These are phyloP conservation scores for Leptinotarsa juncta DNA, from an alignment of 2,888 invertebrate species.

Conservation along the genomic window DNA sequence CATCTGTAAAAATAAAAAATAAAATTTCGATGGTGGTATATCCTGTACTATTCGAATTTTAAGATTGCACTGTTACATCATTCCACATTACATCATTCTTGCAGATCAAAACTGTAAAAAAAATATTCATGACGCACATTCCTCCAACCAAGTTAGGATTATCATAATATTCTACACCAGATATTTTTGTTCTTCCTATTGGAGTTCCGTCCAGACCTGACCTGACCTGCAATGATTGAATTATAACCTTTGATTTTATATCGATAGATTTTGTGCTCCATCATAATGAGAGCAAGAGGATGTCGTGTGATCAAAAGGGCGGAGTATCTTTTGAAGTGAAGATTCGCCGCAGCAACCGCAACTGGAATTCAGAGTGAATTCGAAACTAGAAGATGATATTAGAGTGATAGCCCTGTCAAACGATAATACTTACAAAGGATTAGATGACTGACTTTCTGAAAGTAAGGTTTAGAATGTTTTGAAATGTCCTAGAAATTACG, in stretches of 20 bases:
- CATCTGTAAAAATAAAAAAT: too few species aligned
- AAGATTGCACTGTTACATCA: too few species aligned
- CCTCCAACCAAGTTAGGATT: neutral
- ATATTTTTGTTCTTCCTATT: too few species aligned
- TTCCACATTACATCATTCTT: too few species aligned
- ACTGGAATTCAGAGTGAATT: slow-evolving; percentile 9
- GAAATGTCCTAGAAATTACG: too few species aligned
- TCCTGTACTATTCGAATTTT: too few species aligned
- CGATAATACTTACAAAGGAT: neutral
- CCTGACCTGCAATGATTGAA: neutral
- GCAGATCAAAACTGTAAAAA: too few species aligned
- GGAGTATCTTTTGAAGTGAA: slow-evolving; percentile 25
- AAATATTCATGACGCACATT: too few species aligned
- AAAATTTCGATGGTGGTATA: too few species aligned
- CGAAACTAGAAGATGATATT: neutral
- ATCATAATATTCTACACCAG: neutral
- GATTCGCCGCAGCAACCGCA: slow-evolving; percentile 24
- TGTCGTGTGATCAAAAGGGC: slow-evolving; percentile 14
- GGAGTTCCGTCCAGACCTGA: neutral
- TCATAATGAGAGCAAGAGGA: slow-evolving; percentile 20
- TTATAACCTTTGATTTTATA: slow-evolving; percentile 21
- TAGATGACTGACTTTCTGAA: neutral
- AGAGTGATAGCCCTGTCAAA: neutral
- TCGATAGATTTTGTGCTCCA: slow-evolving; percentile 21
- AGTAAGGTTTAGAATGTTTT: too few species aligned